Base-by-base conservation (phyloP, 2,797 vertebrate species). In the Basileuterus tristriatus region DNA sequence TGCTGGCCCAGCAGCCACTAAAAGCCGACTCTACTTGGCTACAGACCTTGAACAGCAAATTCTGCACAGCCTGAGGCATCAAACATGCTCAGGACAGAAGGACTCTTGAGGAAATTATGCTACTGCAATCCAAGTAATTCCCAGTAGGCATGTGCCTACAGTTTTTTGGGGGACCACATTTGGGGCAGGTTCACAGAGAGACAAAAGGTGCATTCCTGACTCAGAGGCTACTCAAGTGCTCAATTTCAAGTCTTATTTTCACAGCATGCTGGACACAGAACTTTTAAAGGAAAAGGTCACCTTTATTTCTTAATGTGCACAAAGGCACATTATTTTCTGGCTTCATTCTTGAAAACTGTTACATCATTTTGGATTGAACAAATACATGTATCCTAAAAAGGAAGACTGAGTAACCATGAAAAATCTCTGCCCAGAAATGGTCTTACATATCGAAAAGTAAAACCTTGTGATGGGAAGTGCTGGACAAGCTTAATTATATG, bases 401-500 rank as follows among this genome's bases (percentile, higher is more conserved):
- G 44, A 93, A 87, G 44, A 62, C 13, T 53, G 27, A 74, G 29
- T 50, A 90, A 88, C 24, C 37, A 43, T 46, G 59, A 92, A 91
- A 91, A 91, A 84, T 41, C 23, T 87, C 77, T 90, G 67, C 41
- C 56, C 49, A 74, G 70, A 87, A 95, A 77, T 8, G 8, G 20
- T 79, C 46, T 83, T 88, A 43, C 20, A 12, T 84, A 89, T 87
- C 2, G 15, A 37, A 93, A 95, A 76, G 59, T 36, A 91, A 89
- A 34, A 37, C n/a, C 37, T 91, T 81, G 23, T 90, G 56, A 75
- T 82, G 59, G 85, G 67, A 95, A 93, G 63, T 82, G 30, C 52
- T 72, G 70, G 84, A 79, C 46, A 70, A 64, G 62, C 44, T 88
- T 88, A 74, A 91, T 91, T 82, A 81, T 43, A 70, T 8, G 69